Evolutionary conservation across 1,140 invertebrate species (phyloP).

Genomic region (Musca domestica): DNA sequence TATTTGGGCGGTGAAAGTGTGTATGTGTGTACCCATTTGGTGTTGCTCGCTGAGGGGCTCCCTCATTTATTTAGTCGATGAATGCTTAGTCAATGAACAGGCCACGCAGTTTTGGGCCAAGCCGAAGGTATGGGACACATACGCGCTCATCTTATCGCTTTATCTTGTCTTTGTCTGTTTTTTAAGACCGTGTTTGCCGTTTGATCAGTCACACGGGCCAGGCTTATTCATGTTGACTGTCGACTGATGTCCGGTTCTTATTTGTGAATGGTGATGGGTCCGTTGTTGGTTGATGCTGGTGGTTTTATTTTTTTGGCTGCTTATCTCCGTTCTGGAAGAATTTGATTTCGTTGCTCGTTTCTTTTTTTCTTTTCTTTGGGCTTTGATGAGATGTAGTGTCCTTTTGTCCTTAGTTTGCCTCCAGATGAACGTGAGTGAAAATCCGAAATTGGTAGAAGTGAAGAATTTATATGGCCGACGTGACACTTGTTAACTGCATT

Average conservation of each 20-base stretch:
- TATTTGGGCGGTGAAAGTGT: slow-evolving; percentile 14
- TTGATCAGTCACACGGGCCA: slow-evolving; percentile 10
- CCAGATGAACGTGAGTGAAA: slow-evolving; percentile 15
- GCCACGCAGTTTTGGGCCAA: no score
- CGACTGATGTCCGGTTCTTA: not conserved
- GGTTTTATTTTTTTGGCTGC: not conserved
- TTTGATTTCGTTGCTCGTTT: slow-evolving; percentile 26
- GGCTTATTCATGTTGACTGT: slow-evolving; percentile 18
- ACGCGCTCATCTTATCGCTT: slow-evolving; percentile 4
- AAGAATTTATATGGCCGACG: slow-evolving; percentile 49
- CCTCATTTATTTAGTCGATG: no score
- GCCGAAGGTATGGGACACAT: no score
- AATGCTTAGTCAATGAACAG: no score
- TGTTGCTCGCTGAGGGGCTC: no score
- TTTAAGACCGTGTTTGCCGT: slow-evolving; percentile 2
- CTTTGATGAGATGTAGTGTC: slow-evolving; percentile 27
- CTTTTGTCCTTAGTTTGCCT: not conserved
- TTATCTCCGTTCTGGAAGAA: not conserved
- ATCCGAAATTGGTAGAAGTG: not conserved
- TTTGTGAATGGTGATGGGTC: slow-evolving; percentile 18
- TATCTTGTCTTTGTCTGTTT: slow-evolving; percentile 22
- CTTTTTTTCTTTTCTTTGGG: no score
- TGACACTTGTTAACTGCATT: slow-evolving; percentile 43
- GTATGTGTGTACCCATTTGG: slow-evolving; percentile 13
- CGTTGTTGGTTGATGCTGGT: not conserved